Base-by-base conservation (phyloP, 1,140 invertebrate species). In the Drosophila nannoptera region DNA sequence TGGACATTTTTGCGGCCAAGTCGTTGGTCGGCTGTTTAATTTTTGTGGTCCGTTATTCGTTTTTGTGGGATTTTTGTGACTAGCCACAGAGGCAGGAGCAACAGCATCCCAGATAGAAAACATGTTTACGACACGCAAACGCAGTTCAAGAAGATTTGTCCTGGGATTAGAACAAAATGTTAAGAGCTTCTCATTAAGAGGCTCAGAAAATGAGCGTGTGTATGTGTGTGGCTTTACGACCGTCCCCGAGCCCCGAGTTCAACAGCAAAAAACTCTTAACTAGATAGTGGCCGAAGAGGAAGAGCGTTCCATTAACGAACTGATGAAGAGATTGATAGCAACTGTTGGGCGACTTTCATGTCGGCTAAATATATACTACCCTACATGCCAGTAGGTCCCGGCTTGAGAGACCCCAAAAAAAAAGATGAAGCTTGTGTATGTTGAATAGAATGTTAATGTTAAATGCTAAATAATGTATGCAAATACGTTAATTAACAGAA, bases 111-210 rank as follows among this genome's bases (percentile, higher is more conserved):
- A 66, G 63, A 71, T 67, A 71, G 52, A 62, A 63, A 45, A 69
- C 62, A 77, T 74, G 74, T 81, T 81, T 81, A 81, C 73, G 75
- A 81, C 78, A 74, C 77, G 54, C 66, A 77, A 74, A 65, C 78
- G 75, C 56, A 70, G 75, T 69, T 78, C 43, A 53, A 40, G 56
- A 45, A 83, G 80, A 83, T 83, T 83, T 83, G 78, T 84, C 62
- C 58, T 60, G 78, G 78, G 80, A 83, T 83, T 83, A 84, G 68
- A 67, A 61, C 22, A 63, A 59, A 82, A 73, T 53, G 70, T 77
- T 77, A 63, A 82, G 69, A 75, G 76, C 68, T 43, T 61, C 64
- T 84, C 75, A 83, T 83, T 83, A 83, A 80, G 73, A 71, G 49
- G 65, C 58, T 58, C 68, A 83, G 56, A 50, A 71, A 66, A 53